phyloP scores from a whole-genome alignment of 2,797 vertebrate species.

The Cynopterus sphinx region DNA sequence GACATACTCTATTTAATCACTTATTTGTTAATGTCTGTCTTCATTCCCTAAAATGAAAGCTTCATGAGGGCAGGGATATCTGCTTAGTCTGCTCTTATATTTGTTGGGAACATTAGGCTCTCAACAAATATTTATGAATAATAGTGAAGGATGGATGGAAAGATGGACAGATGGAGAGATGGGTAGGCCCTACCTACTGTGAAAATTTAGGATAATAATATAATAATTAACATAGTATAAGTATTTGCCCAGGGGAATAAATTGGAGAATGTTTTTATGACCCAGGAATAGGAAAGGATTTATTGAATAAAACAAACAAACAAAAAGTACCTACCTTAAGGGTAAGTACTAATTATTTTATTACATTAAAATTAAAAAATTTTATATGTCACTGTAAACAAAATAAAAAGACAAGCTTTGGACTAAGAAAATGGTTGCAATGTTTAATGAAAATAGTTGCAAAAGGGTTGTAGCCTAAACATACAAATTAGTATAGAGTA shows the following conservation, averaged over 20 bases:
- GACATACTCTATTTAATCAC: neutral
- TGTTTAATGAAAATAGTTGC: neutral
- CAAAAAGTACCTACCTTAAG: neutral
- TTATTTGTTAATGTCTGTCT: neutral
- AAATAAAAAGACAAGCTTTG: neutral
- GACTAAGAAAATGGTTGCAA: neutral
- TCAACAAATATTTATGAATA: neutral
- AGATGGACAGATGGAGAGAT: neutral
- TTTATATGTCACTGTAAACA: neutral
- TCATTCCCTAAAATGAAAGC: neutral
- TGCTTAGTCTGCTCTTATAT: neutral
- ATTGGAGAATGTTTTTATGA: neutral
- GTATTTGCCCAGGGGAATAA: neutral
- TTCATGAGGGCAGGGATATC: neutral
- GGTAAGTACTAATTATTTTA: neutral
- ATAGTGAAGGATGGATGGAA: neutral
- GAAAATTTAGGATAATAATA: neutral
- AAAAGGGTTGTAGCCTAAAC: neutral
- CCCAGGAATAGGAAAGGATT: neutral
- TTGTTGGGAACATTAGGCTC: neutral
- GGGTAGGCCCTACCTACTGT: neutral
- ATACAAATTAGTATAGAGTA: neutral
- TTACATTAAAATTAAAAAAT: neutral
- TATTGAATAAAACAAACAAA: neutral
- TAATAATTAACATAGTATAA: neutral